Conservation (phyloP, 35 echinoderm and acorn worm species). For the Anneissia japonica region DNA sequence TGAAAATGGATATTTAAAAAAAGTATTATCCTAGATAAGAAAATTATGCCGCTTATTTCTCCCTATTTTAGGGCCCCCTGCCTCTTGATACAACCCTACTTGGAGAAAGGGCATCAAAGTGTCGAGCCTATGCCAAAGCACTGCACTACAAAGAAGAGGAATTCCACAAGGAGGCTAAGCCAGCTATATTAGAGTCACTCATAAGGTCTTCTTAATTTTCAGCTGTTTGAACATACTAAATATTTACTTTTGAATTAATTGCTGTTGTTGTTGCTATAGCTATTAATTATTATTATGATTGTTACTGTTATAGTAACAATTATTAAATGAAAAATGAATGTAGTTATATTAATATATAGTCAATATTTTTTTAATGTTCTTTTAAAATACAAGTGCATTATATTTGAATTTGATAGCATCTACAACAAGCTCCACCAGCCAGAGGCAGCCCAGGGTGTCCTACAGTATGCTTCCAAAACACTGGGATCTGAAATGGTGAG, state of each 20-base stretch:
- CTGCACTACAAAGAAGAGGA: slow-evolving; percentile 98
- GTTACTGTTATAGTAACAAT: too few species aligned
- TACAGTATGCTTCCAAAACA: slow-evolving; percentile 96
- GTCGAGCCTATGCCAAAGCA: slow-evolving; percentile 96
- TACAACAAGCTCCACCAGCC: slow-evolving; percentile 95
- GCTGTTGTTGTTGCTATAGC: too few species aligned
- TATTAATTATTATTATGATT: too few species aligned
- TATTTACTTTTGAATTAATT: neutral
- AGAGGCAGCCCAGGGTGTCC: slow-evolving; percentile 77
- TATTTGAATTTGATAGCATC: slow-evolving; percentile 71
- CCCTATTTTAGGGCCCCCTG: slow-evolving; percentile 92
- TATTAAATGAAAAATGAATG: too few species aligned
- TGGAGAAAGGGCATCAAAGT: slow-evolving; percentile 89
- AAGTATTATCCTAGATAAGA: too few species aligned
- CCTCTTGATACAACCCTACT: slow-evolving; percentile 81
- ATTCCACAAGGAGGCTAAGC: slow-evolving; percentile 89
- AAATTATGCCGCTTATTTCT: too few species aligned
- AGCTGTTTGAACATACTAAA: neutral
- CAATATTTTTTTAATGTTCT: too few species aligned
- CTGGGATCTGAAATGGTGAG: slow-evolving; percentile 95
- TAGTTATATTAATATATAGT: too few species aligned
- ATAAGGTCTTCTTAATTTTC: slow-evolving; percentile 56
- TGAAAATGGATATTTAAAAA: too few species aligned
- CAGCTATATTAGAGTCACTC: slow-evolving; percentile 82
- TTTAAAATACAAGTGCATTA: too few species aligned